Conservation (phyloP, 2,888 invertebrate species). For the Brachypterus glaber region DNA sequence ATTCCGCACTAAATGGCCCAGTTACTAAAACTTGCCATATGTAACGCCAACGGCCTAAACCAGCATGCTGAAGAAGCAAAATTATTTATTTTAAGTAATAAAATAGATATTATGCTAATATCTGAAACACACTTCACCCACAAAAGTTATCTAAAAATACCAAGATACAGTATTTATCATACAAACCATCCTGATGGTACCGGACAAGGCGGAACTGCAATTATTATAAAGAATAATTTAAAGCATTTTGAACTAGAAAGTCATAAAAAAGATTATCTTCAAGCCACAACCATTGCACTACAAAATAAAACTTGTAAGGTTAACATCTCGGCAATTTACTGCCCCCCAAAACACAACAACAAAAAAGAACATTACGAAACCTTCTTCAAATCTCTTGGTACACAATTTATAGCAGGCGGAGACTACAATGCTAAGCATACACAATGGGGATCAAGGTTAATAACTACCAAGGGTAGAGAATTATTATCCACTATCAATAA, state of each 20-base stretch:
- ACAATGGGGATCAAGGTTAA: slow-evolving; percentile 10
- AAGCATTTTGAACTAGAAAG: slow-evolving; percentile 2
- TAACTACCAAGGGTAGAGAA: too few relatives aligned
- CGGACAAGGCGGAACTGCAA: too few relatives aligned
- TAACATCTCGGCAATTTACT: slow-evolving; percentile 11
- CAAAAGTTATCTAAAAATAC: slow-evolving; percentile 18
- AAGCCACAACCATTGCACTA: slow-evolving; percentile 4
- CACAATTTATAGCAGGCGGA: too few relatives aligned
- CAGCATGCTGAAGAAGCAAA: slow-evolving; percentile 20
- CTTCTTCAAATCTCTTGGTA: too few relatives aligned
- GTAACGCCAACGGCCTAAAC: slow-evolving; percentile 21
- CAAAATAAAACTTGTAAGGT: slow-evolving; percentile 1
- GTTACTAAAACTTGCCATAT: slow-evolving; percentile 9
- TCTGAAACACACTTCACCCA: slow-evolving; percentile 22
- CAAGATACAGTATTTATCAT: too few relatives aligned
- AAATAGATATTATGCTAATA: slow-evolving; percentile 18
- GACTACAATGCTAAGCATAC: too few relatives aligned
- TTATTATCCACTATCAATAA: too few relatives aligned
- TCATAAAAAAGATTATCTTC: slow-evolving; percentile 7
- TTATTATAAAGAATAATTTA: slow-evolving; percentile 6
- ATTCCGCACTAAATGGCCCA: slow-evolving; percentile 2
- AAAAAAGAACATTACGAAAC: too few relatives aligned
- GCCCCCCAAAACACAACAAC: slow-evolving; percentile 5
- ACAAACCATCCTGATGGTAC: slow-evolving; percentile 19
- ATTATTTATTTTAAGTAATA: too few relatives aligned